A percentile compares a stretch with the other conserved stretches of the same genome.
These are phyloP conservation scores for Melanostoma scalare DNA, from an alignment of 2,888 invertebrate species.

Conservation along the genomic window DNA sequence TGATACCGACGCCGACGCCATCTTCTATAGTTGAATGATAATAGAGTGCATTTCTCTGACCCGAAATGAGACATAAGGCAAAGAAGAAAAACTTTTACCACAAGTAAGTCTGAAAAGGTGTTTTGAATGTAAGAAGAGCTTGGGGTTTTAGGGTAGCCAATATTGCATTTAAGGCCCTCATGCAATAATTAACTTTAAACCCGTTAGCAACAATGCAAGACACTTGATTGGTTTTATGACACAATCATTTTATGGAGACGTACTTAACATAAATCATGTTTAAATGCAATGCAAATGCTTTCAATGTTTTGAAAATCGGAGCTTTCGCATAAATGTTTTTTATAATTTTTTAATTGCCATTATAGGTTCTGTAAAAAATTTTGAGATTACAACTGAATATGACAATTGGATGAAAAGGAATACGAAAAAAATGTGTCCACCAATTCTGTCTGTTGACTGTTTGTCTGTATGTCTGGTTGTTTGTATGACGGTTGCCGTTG, in stretches of 20 bases:
- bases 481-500: too few relatives aligned
- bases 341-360: too few relatives aligned
- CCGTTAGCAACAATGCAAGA: slow-evolving; percentile 9
- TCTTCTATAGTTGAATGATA: slow-evolving; percentile 23
- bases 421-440: too few relatives aligned
- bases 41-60: slow-evolving; percentile 14
- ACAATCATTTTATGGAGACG: slow-evolving; percentile 9
- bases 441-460: too few relatives aligned
- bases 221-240: not conserved
- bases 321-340: too few relatives aligned
- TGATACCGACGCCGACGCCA: slow-evolving; percentile 4
- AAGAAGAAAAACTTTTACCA: not conserved
- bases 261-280: too few relatives aligned
- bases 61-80: not conserved
- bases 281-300: too few relatives aligned
- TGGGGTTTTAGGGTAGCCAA: slow-evolving; percentile 6
- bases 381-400: too few relatives aligned
- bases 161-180: slow-evolving; percentile 1
- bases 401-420: too few relatives aligned
- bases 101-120: not conserved
- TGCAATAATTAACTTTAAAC: slow-evolving; percentile 19
- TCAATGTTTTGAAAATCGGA: too few relatives aligned
- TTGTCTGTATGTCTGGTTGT: too few relatives aligned
- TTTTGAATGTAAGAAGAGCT: not conserved
- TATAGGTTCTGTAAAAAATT: too few relatives aligned